A percentile compares a stretch with the other conserved stretches of the same genome.
These are phyloP conservation scores for Himalopsyche anomala DNA, from an alignment of 2,888 invertebrate species.

Conservation along the genomic window DNA sequence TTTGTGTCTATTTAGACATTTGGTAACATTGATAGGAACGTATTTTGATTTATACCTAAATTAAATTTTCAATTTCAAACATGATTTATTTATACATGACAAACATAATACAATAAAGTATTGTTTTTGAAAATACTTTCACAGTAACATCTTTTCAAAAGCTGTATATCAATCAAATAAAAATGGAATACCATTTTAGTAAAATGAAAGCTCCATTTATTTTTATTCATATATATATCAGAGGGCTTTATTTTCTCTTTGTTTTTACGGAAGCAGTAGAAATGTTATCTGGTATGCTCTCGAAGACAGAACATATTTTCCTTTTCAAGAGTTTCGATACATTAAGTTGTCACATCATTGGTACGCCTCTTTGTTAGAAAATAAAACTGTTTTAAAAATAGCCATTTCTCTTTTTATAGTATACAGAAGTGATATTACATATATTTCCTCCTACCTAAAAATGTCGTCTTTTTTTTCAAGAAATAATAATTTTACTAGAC, in stretches of 20 bases:
- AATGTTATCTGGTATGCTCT: slow-evolving; percentile 36
- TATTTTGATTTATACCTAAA: slow-evolving; percentile 24
- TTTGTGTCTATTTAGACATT: not conserved
- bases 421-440: not conserved
- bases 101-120: slow-evolving; percentile 9
- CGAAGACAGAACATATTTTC: slow-evolving; percentile 44
- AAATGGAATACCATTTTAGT: slow-evolving; percentile 6
- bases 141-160: not conserved
- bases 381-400: slow-evolving; percentile 45
- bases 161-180: slow-evolving; percentile 38
- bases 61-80: slow-evolving; percentile 8
- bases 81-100: slow-evolving; percentile 5
- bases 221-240: slow-evolving; percentile 18
- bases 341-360: slow-evolving; percentile 53
- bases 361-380: slow-evolving; percentile 51
- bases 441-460: not conserved
- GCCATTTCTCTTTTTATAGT: not conserved
- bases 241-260: not conserved
- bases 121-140: slow-evolving; percentile 7
- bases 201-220: slow-evolving; percentile 23
- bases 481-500: too few relatives aligned
- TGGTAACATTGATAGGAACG: not conserved
- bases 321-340: slow-evolving; percentile 46
- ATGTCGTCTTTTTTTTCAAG: not conserved
- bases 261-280: slow-evolving; percentile 32